Evolutionary conservation across 2,797 vertebrate genomes (phyloP), one percentile per base, ranked within the genome.

Genomic region (Remorina albescens): DNA sequence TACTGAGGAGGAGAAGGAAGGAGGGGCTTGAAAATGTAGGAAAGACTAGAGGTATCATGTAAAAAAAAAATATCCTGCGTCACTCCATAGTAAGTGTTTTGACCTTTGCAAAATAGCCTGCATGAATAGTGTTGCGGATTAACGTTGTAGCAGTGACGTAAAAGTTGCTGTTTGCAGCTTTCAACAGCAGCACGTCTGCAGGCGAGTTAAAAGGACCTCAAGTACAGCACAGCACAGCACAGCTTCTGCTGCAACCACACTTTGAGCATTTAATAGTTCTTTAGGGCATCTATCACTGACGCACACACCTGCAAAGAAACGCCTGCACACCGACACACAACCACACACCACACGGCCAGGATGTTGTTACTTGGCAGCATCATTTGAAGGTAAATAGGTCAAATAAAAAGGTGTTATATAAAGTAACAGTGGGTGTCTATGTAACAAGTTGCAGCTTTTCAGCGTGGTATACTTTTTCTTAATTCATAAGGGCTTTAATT

Each of bases 311-410:
- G 34, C 53, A 19, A 5, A 0, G 23, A 11, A 21, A 49, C 19
- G 8, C 2, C 36, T 16, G 19, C 58, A 37, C 50, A 5, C 41
- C 9, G 55, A 42, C 71, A 55, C 59, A 30, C 57, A n/a, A 37
- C 32, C 66, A 7, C 61, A 37, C 76, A 8, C 67, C 53, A 68
- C 73, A 80, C 64, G 71, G 51, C 63, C 64, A 57, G 65, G 81
- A 86, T 81, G 84, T 74, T 83, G 91, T 90, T 91, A 88, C 91
- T 84, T 91, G 88, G 90, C 91, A 92, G 90, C 88, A 85, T 86
- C 71, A 60, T 90, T 82, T 81, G 86, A 87, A 91, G 90, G 88
- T 91, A 87, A 88, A 84, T 80, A 86, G 80, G 71, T 83, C 81
- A 84, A 84, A 82, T 78, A 82, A 85, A 88, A 87, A 87, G 83